Percentiles rank a stretch among this genome's conserved stretches.
Conservation (phyloP, 2,113 vertebrate genomes). For the Crocuta crocuta region DNA sequence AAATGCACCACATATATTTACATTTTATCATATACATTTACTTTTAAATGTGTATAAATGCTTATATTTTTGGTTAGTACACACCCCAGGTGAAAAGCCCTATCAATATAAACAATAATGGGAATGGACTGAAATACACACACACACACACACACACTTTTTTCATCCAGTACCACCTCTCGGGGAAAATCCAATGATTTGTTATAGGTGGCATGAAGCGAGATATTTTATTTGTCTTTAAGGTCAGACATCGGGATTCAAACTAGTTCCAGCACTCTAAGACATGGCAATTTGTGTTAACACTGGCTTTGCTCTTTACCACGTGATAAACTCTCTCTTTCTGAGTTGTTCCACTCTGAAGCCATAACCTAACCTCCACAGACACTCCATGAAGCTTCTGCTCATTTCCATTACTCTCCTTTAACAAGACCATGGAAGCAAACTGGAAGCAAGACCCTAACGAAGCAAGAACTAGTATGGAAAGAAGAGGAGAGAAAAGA, state of each 20-base stretch:
- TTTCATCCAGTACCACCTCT: neutral
- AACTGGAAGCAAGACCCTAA: neutral
- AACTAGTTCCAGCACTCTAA: neutral
- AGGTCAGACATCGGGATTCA: neutral
- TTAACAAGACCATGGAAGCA: neutral
- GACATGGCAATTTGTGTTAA: neutral
- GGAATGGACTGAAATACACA: neutral
- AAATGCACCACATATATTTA: neutral
- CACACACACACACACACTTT: neutral
- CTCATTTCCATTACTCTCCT: neutral
- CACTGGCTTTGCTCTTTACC: neutral
- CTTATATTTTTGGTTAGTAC: neutral
- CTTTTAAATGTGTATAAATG: neutral
- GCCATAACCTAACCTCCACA: neutral
- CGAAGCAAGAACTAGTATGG: neutral
- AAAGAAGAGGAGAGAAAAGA: neutral
- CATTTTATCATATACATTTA: neutral
- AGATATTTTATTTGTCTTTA: slow-evolving; percentile 20
- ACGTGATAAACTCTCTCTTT: neutral
- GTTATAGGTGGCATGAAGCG: neutral
- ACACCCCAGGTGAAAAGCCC: neutral
- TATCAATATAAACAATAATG: neutral
- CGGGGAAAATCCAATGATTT: neutral
- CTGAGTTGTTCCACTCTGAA: neutral
- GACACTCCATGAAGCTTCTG: neutral